A percentile compares a stretch with the other conserved stretches of the same genome.
These are phyloP conservation scores for Chelonus insularis DNA, from an alignment of 1,140 invertebrate species.

Conservation along the genomic window DNA sequence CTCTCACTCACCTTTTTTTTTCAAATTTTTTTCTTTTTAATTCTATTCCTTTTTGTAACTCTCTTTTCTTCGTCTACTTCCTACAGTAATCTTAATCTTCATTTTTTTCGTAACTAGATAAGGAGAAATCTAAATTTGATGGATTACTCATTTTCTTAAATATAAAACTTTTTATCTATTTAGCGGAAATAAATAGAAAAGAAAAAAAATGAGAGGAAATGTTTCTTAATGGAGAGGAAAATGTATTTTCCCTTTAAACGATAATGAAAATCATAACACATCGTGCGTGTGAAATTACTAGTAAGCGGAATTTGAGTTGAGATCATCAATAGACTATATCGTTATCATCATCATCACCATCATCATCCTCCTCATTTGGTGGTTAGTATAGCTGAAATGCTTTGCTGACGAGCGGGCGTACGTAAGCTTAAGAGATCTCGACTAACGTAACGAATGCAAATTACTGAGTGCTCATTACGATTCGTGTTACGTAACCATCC, in stretches of 20 bases:
- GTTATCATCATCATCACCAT: background rate
- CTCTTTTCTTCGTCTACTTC: background rate
- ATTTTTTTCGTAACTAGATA: conserved; percentile 8
- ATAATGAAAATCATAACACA: too few species aligned
- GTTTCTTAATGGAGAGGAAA: too few species aligned
- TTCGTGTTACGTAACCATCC: conserved; percentile 22
- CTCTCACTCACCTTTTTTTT: conserved; percentile 12
- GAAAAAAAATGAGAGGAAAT: background rate
- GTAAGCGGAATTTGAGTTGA: too few species aligned
- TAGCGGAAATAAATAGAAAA: background rate
- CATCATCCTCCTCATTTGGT: background rate
- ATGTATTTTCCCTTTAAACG: too few species aligned
- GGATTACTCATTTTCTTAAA: conserved; percentile 12
- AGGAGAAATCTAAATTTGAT: conserved; percentile 18
- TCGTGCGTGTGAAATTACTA: too few species aligned
- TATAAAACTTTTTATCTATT: conserved; percentile 7
- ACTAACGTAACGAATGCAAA: conserved; percentile 28
- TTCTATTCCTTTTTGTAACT: background rate
- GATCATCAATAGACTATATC: too few species aligned
- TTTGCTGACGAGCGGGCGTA: conserved; percentile 9
- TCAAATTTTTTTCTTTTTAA: background rate
- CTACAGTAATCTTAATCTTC: background rate
- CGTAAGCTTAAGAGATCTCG: conserved; percentile 12
- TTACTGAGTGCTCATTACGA: conserved; percentile 30
- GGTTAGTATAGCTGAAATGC: conserved; percentile 1